Base-by-base conservation (phyloP, 2,888 invertebrate species). In the Tetragnatha montana region DNA sequence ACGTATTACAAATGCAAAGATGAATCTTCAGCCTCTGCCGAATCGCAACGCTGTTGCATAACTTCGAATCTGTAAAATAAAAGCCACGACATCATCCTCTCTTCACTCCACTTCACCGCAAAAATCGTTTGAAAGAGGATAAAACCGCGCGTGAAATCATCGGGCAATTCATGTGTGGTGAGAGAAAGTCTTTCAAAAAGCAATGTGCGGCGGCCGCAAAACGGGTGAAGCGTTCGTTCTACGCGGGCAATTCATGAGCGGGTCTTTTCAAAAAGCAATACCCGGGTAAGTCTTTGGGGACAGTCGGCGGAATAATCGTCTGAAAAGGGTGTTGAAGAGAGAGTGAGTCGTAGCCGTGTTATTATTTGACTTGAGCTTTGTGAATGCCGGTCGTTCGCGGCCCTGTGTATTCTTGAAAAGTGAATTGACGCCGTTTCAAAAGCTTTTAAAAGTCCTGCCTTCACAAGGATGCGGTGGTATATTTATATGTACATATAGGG, bases 311-410 rank as follows among this genome's bases (percentile, higher is more conserved):
- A 85, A 89, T 86, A 89, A 89, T 89, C 89, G 85, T 89, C 81
- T 81, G 22, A 89, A 89, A 89, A 76, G 76, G 87, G 74, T 69
- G 81, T 71, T 47, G 35, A 35, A 35, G 35, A 35, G 35, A 35
- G 35, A 35, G 35, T 35, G 35, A 35, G 35, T 68, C 51, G 60
- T 21, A 50, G 47, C 22, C 84, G 81, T 86, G 81, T 89, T 89
- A 89, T 89, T 89, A 89, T 89, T 89, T 89, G 89, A 89, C 89
- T 89, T 89, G 80, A 47, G 89, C 76, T 89, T 89, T 89, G 35
- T 35, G 85, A 88, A 78, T 89, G 85, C 49, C 80, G 81, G 76
- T 85, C 85, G 89, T 89, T 71, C n/a, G n/a, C n/a, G n/a, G n/a
- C n/a, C 85, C 81, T 85, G 89, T 86, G 89, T 81, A 81, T 87